Evolutionary conservation across 2,113 vertebrate species (phyloP), one percentile per base, ranked within the genome.

Genomic region (Struthidea cinerea): DNA sequence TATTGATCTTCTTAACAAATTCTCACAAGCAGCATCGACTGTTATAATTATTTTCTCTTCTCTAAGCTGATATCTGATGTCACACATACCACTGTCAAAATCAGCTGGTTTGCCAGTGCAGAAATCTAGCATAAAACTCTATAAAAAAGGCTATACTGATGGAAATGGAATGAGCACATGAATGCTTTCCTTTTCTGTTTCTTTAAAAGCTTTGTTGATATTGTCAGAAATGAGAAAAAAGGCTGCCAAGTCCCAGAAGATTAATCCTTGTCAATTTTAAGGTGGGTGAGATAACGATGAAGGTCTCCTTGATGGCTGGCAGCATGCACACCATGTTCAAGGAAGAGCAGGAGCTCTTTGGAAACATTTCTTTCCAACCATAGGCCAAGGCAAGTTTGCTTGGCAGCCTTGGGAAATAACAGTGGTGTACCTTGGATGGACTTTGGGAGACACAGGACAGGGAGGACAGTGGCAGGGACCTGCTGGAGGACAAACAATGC

Each of bases 1-100:
- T 88, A 94, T 19, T 87, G 92, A 95, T 97, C 84, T 93, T 80
- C 71, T 91, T 93, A 95, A 77, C 65, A 92, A 93, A 80, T 82
- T 74, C 87, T 85, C 81, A 64, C 78, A 94, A 94, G 79, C 28
- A 76, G 50, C 68, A 79, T 79, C 26, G 21, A 64, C 75, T 91
- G 57, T 92, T 93, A 44, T 44, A 94, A 89, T 92, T 91, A 86
- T 92, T 95, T 93, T 88, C 26, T 87, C 39, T 82, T 94, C 50
- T 17, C 52, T 79, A 83, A 91, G 44, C 12, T 7, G 5, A 17
- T 81, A 35, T 44, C 64, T 94, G 35, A 83, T 81, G 55, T 91
- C 87, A 90, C 60, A 67, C 56, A 56, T 92, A 59, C 42, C 46
- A 30, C 67, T 89, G 56, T 86, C 74, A 91, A 89, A 94, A 92